A percentile compares a stretch with the other conserved stretches of the same genome.
Conservation (phyloP, 2,797 vertebrate species). For the Fratercula arctica region DNA sequence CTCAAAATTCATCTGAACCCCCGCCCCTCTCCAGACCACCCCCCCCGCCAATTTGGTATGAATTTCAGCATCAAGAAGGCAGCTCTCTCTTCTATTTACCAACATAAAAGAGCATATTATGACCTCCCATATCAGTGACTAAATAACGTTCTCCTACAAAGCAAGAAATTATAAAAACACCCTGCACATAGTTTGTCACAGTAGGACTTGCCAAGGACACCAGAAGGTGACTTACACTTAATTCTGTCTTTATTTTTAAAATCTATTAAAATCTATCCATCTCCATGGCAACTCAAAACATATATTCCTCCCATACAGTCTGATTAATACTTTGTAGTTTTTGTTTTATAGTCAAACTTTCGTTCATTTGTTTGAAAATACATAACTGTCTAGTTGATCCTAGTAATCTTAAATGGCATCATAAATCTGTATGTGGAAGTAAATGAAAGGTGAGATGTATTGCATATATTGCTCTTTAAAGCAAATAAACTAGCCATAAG, state of each 20-base stretch:
- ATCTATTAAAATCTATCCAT: slow-evolving; percentile 18
- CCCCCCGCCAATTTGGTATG: not conserved
- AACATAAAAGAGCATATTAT: not conserved
- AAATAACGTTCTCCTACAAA: slow-evolving; percentile 3
- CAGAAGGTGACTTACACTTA: slow-evolving; percentile 41
- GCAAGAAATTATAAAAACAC: not conserved
- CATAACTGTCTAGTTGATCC: not conserved
- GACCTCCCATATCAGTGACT: not conserved
- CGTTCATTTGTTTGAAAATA: not conserved
- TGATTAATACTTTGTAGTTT: not conserved
- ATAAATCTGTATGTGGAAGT: not conserved
- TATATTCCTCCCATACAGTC: not conserved
- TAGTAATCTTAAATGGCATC: not conserved
- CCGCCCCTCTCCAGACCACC: not conserved
- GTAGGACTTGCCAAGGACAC: slow-evolving; percentile 23
- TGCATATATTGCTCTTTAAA: not conserved
- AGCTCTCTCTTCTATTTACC: not conserved
- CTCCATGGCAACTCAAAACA: slow-evolving; percentile 36
- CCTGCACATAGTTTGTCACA: not conserved
- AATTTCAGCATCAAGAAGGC: not conserved
- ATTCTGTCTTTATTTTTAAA: slow-evolving; percentile 7
- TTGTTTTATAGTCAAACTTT: not conserved
- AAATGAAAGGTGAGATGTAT: not conserved
- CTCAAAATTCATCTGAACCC: not conserved
- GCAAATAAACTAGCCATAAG: not conserved